These are phyloP conservation scores for Emydoidea blandingii DNA, from an alignment of 2,797 vertebrate species.

Conservation along the genomic window DNA sequence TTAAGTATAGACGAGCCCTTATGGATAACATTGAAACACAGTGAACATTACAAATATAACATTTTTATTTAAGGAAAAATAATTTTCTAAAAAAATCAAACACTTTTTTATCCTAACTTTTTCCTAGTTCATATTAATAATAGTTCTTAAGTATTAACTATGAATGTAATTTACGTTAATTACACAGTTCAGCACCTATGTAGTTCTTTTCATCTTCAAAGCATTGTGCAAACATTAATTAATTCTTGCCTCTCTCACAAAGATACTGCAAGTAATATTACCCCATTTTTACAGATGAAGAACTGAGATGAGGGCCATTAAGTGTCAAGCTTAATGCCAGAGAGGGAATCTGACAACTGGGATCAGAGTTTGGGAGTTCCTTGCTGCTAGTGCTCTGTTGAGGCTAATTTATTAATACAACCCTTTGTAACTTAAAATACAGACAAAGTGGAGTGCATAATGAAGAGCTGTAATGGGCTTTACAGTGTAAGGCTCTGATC, in stretches of 20 bases:
- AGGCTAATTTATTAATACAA: background rate
- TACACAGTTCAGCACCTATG: background rate
- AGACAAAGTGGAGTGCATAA: background rate
- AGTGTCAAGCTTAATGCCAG: background rate
- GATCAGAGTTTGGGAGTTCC: background rate
- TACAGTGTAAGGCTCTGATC: background rate
- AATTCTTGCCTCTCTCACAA: background rate
- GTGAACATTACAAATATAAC: background rate
- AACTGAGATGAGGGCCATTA: background rate
- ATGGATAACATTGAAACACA: background rate
- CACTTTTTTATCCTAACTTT: background rate
- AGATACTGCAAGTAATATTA: background rate
- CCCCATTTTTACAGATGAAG: background rate
- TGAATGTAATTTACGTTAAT: slow-evolving; percentile 21
- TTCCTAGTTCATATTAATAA: background rate
- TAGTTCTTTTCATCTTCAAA: slow-evolving; percentile 4
- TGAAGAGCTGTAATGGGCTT: background rate
- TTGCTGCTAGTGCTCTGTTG: background rate
- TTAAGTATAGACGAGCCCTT: background rate
- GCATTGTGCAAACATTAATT: background rate
- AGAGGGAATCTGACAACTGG: background rate
- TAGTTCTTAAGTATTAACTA: background rate
- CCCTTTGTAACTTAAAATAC: background rate
- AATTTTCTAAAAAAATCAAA: background rate
- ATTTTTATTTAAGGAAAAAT: background rate